phyloP scores from a whole-genome alignment of 2,888 invertebrate species.

The Sminthurinus aureus region DNA sequence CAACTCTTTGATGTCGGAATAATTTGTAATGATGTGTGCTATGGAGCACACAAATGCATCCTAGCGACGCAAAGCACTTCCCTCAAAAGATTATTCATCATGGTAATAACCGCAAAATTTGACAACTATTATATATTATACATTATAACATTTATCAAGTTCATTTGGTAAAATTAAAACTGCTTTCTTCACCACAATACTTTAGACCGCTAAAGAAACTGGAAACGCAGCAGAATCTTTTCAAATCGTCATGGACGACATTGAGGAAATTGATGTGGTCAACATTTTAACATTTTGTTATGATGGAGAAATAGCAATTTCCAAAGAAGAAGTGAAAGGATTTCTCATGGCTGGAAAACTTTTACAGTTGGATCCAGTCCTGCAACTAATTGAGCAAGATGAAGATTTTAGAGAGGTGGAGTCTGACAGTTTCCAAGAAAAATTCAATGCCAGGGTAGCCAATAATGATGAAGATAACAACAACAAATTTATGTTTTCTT shows the following conservation, averaged over 20 bases:
- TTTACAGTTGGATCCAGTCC: background rate
- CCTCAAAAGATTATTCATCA: background rate
- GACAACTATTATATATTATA: background rate
- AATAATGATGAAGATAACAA: background rate
- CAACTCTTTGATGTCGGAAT: background rate
- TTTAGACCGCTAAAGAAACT: background rate
- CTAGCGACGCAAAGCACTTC: background rate
- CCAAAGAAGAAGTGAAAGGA: background rate
- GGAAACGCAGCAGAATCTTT: background rate
- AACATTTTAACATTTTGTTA: background rate
- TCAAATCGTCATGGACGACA: background rate
- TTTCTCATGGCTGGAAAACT: background rate
- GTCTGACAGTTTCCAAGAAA: background rate
- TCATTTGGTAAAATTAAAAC: background rate
- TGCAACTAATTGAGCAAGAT: background rate
- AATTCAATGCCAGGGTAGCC: background rate
- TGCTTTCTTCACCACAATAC: background rate
- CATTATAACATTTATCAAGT: background rate
- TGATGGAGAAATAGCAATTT: background rate
- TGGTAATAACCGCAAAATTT: background rate
- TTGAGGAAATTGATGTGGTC: background rate
- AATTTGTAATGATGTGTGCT: background rate
- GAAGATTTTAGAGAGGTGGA: background rate
- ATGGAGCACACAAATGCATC: slow-evolving; percentile 4
- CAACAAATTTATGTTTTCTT: no score